These are phyloP conservation scores for Pachypanchax playfairii DNA, from an alignment of 2,113 vertebrate species.

Conservation along the genomic window DNA sequence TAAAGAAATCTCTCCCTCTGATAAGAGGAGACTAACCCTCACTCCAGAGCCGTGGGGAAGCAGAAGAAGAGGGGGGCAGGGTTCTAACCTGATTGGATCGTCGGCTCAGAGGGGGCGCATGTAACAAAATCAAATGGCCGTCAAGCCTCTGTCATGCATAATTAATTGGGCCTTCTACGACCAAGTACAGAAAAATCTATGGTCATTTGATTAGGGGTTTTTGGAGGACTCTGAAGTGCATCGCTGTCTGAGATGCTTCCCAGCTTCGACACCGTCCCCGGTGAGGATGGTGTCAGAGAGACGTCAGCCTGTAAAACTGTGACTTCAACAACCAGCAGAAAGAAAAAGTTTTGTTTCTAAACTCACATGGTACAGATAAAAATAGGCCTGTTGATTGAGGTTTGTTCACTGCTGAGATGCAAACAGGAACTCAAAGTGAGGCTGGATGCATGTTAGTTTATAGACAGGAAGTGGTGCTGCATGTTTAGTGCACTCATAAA, in stretches of 20 bases:
- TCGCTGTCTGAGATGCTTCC: constrained; percentile 73
- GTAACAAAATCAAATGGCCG: constrained; percentile 93
- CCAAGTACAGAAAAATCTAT: constrained; percentile 94
- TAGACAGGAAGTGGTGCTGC: too few relatives aligned
- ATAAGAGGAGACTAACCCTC: constrained; percentile 85
- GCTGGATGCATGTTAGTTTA: too few relatives aligned
- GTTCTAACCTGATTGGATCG: constrained; percentile 90
- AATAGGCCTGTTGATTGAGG: too few relatives aligned
- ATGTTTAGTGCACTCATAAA: too few relatives aligned
- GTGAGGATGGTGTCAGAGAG: constrained; percentile 32
- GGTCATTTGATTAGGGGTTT: constrained; percentile 94
- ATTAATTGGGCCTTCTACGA: constrained; percentile 90
- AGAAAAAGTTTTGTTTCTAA: neutral
- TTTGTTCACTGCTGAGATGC: too few relatives aligned
- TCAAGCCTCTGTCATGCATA: constrained; percentile 95
- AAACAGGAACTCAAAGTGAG: too few relatives aligned
- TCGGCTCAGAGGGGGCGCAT: constrained; percentile 83
- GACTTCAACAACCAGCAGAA: constrained; percentile 6
- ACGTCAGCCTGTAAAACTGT: neutral
- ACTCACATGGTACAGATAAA: too few relatives aligned
- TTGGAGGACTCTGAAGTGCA: constrained; percentile 87
- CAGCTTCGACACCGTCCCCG: constrained; percentile 53
- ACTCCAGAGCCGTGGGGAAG: constrained; percentile 6
- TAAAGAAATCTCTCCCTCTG: constrained; percentile 70
- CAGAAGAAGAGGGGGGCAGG: constrained; percentile 31